Evolutionary conservation across 2,113 vertebrate species (phyloP).

Genomic region (Sinocyclocheilus grahami): DNA sequence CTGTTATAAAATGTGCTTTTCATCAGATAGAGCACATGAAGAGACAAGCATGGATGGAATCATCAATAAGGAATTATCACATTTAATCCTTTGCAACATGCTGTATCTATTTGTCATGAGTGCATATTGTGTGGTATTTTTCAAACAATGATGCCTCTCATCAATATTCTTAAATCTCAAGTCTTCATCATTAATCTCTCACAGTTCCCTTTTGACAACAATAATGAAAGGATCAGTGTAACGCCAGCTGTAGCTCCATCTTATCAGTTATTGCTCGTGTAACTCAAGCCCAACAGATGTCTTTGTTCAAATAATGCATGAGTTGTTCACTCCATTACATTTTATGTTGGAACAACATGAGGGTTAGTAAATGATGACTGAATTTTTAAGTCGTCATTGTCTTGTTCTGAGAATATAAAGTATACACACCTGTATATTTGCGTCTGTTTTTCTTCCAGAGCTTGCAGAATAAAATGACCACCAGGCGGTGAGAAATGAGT

Average conservation of each 20-base stretch:
- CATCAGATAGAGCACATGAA: not conserved
- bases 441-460: conserved; percentile 5
- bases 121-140: not conserved
- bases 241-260: not conserved
- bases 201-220: not conserved
- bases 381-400: not conserved
- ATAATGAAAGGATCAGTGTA: not conserved
- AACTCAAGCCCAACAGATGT: conserved; percentile 1
- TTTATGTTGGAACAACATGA: not conserved
- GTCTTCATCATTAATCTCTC: conserved; percentile 10
- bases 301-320: not conserved
- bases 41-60: conserved; percentile 1
- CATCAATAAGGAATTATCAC: conserved; percentile 15
- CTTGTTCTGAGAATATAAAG: not conserved
- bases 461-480: conserved; percentile 40
- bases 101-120: conserved; percentile 1
- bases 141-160: not conserved
- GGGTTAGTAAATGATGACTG: not conserved
- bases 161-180: not conserved
- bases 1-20: conserved; percentile 20
- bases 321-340: not conserved
- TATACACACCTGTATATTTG: not conserved
- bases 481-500: conserved; percentile 22
- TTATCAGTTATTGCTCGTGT: not conserved
- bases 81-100: not conserved